Percentiles rank a stretch among this genome's conserved stretches.
Evolutionary conservation across 2,888 invertebrate genomes (phyloP).

Genomic region (Mamestra brassicae): DNA sequence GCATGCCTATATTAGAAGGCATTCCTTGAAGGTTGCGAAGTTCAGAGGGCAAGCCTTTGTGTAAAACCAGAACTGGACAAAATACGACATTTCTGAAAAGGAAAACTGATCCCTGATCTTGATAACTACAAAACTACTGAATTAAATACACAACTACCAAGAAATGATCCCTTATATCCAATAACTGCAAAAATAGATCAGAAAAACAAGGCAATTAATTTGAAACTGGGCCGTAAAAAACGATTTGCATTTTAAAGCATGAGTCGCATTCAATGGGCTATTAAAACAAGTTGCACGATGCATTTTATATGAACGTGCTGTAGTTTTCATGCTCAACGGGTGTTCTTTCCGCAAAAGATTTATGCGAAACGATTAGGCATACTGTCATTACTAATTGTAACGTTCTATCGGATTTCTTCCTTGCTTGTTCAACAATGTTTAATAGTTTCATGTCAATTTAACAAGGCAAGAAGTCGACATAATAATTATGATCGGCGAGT

Average conservation of each 20-base stretch:
- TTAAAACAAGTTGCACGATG: constrained; percentile 42
- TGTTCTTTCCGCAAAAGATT: constrained; percentile 46
- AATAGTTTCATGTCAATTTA: not conserved
- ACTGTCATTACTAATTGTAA: constrained; percentile 29
- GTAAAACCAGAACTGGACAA: constrained; percentile 3
- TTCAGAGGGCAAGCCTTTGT: constrained; percentile 40
- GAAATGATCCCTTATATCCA: not conserved
- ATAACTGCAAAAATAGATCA: constrained; percentile 11
- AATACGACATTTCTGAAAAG: constrained; percentile 4
- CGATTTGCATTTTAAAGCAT: constrained; percentile 39
- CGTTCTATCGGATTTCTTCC: constrained; percentile 24
- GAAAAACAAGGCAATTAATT: constrained; percentile 30
- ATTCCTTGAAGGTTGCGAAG: constrained; percentile 16
- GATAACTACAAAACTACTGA: constrained; percentile 7
- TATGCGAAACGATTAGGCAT: constrained; percentile 37
- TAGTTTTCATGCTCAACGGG: constrained; percentile 30
- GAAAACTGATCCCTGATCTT: constrained; percentile 17
- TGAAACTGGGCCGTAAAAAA: constrained; percentile 28
- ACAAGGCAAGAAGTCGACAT: not conserved
- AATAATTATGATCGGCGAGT: not conserved
- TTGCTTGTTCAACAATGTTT: constrained; percentile 6
- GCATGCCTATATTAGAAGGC: constrained; percentile 34
- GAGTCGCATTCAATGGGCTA: constrained; percentile 38
- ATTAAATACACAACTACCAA: constrained; percentile 2
- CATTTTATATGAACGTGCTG: constrained; percentile 28